These are phyloP conservation scores for Poecilia velifera DNA, from an alignment of 2,797 vertebrate species.

Conservation along the genomic window DNA sequence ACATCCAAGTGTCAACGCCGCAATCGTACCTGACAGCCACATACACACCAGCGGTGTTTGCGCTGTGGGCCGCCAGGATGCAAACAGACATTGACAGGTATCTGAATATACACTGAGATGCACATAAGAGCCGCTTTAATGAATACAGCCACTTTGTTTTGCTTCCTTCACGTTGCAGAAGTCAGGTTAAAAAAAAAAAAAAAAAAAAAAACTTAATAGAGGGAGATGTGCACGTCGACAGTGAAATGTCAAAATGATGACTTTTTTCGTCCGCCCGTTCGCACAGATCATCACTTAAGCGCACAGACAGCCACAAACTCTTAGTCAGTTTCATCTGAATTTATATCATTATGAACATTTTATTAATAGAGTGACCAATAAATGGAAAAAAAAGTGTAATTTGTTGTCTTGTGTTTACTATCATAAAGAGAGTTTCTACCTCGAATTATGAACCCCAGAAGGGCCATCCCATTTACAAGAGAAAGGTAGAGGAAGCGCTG, in stretches of 20 bases:
- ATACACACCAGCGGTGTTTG: conserved; percentile 44
- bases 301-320: conserved; percentile 6
- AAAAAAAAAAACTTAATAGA: conserved; percentile 19
- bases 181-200: conserved; percentile 32
- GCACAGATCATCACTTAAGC: conserved; percentile 25
- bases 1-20: conserved; percentile 73
- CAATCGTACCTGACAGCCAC: conserved; percentile 77
- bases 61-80: conserved; percentile 46
- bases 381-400: not conserved
- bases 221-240: conserved; percentile 21
- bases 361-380: not conserved
- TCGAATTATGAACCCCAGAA: not conserved
- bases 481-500: not conserved
- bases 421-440: not conserved
- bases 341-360: not conserved
- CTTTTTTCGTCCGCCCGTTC: conserved; percentile 13
- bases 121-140: conserved; percentile 66
- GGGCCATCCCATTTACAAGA: not conserved
- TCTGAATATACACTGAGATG: conserved; percentile 58
- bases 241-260: conserved; percentile 19
- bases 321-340: conserved; percentile 12
- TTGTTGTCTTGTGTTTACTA: not conserved
- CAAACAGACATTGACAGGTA: conserved; percentile 74
- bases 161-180: conserved; percentile 40
- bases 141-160: conserved; percentile 60